These are phyloP conservation scores for Pteromalus puparum DNA, from an alignment of 1,140 invertebrate genomes.

Conservation along the genomic window DNA sequence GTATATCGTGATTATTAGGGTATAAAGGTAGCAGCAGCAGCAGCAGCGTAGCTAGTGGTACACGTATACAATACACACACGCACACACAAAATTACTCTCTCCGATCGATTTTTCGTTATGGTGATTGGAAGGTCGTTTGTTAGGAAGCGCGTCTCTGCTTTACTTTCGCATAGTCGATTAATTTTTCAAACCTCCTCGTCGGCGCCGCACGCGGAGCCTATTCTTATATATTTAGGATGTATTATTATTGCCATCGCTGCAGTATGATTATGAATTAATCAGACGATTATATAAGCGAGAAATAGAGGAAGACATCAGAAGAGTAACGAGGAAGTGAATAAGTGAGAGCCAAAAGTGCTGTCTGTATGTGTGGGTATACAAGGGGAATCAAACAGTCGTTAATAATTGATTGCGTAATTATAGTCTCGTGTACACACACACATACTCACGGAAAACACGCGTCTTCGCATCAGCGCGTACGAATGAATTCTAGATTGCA, in stretches of 20 bases:
- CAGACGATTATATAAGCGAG: not conserved
- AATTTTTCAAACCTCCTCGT: not conserved
- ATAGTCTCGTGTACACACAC: not conserved
- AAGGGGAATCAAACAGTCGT: conserved; percentile 35
- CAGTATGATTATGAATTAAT: not conserved
- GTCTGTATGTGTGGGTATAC: not conserved
- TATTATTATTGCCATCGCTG: not conserved
- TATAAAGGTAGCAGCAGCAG: not conserved
- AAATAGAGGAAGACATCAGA: not conserved
- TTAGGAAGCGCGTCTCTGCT: not conserved
- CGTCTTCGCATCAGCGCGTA: not conserved
- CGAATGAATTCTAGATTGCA: conserved; percentile 21
- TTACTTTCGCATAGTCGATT: not conserved
- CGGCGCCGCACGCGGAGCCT: not conserved
- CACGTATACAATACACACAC: not conserved
- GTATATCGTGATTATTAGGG: not conserved
- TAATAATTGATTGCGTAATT: conserved; percentile 26
- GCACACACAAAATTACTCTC: not conserved
- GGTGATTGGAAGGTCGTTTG: not conserved
- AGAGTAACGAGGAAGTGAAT: not conserved
- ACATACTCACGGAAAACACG: not conserved
- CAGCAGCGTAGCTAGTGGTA: not conserved
- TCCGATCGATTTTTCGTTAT: not conserved
- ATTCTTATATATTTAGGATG: not conserved
- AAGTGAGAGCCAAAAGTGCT: not conserved